Conservation (phyloP, 2,113 vertebrate species). For the Crotalus viridis region DNA sequence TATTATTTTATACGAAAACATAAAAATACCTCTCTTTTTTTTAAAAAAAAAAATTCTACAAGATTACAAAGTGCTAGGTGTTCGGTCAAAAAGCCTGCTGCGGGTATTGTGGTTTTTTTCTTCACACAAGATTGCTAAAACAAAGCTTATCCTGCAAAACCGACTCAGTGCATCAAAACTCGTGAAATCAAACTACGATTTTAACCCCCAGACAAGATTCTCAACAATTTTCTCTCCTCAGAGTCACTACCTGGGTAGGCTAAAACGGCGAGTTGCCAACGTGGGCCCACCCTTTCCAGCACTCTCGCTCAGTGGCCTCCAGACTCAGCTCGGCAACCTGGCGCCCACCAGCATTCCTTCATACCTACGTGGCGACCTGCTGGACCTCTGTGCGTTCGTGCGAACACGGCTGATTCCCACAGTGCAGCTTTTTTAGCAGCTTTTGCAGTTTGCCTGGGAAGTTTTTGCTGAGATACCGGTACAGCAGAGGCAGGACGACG, state of each 20-base stretch:
- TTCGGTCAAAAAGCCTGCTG: slow-evolving; percentile 39
- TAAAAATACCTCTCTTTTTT: background rate
- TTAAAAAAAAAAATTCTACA: slow-evolving; percentile 35
- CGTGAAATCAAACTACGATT: slow-evolving; percentile 27
- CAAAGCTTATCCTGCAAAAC: slow-evolving; percentile 37
- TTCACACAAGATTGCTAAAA: slow-evolving; percentile 28
- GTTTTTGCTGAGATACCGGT: slow-evolving; percentile 88
- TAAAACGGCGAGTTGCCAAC: slow-evolving; percentile 21
- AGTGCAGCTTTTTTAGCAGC: slow-evolving; percentile 83
- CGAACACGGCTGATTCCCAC: slow-evolving; percentile 76
- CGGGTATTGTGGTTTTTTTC: slow-evolving; percentile 29
- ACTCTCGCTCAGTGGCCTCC: background rate
- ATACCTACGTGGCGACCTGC: slow-evolving; percentile 80
- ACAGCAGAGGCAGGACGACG: slow-evolving; percentile 88
- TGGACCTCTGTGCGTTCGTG: slow-evolving; percentile 80
- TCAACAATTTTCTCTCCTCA: slow-evolving; percentile 20
- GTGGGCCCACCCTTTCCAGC: slow-evolving; percentile 5
- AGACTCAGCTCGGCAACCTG: background rate
- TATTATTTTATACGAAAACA: slow-evolving; percentile 45
- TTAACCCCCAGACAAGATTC: slow-evolving; percentile 31
- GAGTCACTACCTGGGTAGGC: slow-evolving; percentile 23
- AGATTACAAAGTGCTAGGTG: slow-evolving; percentile 57
- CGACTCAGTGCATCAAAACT: slow-evolving; percentile 49
- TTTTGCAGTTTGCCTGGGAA: slow-evolving; percentile 85
- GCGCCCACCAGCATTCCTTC: slow-evolving; percentile 2